Conservation (phyloP, 2,888 invertebrate genomes). For the Plutella xylostella region DNA sequence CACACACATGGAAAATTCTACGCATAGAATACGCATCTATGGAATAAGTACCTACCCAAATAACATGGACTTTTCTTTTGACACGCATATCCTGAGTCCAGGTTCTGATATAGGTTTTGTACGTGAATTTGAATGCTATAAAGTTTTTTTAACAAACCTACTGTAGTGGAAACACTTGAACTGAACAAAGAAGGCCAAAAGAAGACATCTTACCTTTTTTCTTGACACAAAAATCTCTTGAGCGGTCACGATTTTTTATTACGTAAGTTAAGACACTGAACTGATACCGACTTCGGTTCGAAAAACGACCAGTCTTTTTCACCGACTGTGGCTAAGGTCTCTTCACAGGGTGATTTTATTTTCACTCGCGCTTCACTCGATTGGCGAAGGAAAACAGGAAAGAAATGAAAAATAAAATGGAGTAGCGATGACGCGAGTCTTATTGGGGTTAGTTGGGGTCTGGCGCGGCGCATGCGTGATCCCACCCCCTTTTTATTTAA, state of each 20-base stretch:
- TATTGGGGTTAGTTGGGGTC: constrained; percentile 39
- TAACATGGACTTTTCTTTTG: too few relatives aligned
- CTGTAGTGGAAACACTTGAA: neutral
- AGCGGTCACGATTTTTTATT: neutral
- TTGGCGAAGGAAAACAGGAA: constrained; percentile 27
- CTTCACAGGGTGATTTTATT: neutral
- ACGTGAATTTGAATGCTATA: too few relatives aligned
- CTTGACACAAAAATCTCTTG: neutral
- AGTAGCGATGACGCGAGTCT: constrained; percentile 24
- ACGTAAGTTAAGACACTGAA: constrained; percentile 4
- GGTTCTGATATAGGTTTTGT: too few relatives aligned
- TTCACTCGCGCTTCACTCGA: neutral
- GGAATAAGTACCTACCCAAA: too few relatives aligned
- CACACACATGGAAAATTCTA: too few relatives aligned
- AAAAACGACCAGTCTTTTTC: neutral
- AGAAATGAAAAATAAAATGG: constrained; percentile 56
- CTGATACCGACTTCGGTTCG: neutral
- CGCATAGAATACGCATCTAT: too few relatives aligned
- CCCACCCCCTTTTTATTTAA: constrained; percentile 19
- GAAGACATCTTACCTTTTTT: neutral
- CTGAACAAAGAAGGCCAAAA: neutral
- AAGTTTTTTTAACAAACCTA: too few relatives aligned
- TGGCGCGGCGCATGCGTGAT: constrained; percentile 40
- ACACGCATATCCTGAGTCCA: too few relatives aligned
- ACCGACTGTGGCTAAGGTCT: too few relatives aligned